Percentiles rank a stretch among this genome's conserved stretches.
These are phyloP conservation scores for Gadus macrocephalus DNA, from an alignment of 2,113 vertebrate species.

Conservation along the genomic window DNA sequence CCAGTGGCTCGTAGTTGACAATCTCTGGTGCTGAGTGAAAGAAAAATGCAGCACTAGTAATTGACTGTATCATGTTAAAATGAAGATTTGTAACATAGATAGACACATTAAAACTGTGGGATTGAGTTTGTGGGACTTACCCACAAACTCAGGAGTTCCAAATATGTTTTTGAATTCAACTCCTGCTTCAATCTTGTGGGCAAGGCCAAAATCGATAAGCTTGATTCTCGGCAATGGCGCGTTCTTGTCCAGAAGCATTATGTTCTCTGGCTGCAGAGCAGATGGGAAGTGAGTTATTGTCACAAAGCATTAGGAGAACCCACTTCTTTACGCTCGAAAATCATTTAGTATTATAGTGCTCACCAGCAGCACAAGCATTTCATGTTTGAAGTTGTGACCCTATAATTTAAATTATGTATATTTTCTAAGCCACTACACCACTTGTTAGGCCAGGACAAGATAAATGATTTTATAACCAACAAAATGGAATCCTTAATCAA, in stretches of 20 bases:
- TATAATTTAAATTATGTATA: too few relatives aligned
- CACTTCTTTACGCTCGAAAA: too few relatives aligned
- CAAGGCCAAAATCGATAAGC: slow-evolving; percentile 93
- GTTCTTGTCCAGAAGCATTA: slow-evolving; percentile 94
- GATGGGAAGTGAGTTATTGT: slow-evolving; percentile 13
- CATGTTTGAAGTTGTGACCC: too few relatives aligned
- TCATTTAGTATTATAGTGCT: too few relatives aligned
- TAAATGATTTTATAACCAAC: too few relatives aligned
- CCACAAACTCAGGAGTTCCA: slow-evolving; percentile 95
- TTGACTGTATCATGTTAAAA: background rate
- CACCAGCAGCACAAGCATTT: too few relatives aligned
- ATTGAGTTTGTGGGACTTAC: slow-evolving; percentile 79
- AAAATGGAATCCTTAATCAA: background rate
- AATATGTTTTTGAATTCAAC: slow-evolving; percentile 98
- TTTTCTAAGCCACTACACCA: too few relatives aligned
- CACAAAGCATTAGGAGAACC: too few relatives aligned
- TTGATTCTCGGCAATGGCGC: slow-evolving; percentile 88
- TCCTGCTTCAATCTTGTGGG: slow-evolving; percentile 93
- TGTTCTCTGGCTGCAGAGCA: slow-evolving; percentile 89
- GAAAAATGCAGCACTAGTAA: background rate
- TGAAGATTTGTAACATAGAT: background rate
- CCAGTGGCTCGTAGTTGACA: slow-evolving; percentile 93
- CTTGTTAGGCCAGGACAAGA: too few relatives aligned
- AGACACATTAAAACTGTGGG: background rate
- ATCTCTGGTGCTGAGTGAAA: slow-evolving; percentile 90